A percentile compares a stretch with the other conserved stretches of the same genome.
Conservation (phyloP, 2,797 vertebrate species). For the Gadopsis marmoratus region DNA sequence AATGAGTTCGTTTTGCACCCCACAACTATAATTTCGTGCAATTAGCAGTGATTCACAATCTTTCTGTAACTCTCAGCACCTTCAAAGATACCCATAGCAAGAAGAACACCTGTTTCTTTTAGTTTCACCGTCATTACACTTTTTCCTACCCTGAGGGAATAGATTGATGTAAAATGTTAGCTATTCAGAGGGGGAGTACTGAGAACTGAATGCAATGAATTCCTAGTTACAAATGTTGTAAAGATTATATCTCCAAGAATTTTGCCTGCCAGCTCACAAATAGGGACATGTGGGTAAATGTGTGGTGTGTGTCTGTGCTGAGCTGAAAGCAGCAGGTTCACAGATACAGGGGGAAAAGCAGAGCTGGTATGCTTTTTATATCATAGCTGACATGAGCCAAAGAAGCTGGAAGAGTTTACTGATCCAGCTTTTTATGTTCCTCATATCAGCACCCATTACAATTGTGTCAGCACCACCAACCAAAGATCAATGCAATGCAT, state of each 20-base stretch:
- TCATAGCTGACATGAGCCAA: constrained; percentile 35
- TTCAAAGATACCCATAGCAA: constrained; percentile 61
- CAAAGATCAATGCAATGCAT: constrained; percentile 10
- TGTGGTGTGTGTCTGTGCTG: background rate
- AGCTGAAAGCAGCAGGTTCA: constrained; percentile 37
- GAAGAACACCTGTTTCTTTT: constrained; percentile 82
- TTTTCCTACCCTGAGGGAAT: constrained; percentile 71
- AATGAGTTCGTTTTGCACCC: constrained; percentile 60
- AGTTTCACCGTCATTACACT: constrained; percentile 70
- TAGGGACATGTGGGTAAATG: constrained; percentile 33
- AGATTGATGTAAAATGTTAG: constrained; percentile 74
- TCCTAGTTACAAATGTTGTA: constrained; percentile 71
- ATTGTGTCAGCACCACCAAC: constrained; percentile 16
- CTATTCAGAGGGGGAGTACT: constrained; percentile 64
- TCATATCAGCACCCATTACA: background rate
- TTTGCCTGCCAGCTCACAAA: constrained; percentile 38
- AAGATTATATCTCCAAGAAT: constrained; percentile 71
- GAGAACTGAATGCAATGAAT: constrained; percentile 74
- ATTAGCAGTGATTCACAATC: constrained; percentile 76
- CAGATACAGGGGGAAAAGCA: constrained; percentile 23
- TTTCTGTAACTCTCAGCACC: constrained; percentile 62
- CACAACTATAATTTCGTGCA: constrained; percentile 73
- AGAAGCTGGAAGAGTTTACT: constrained; percentile 33
- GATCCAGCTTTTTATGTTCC: constrained; percentile 27
- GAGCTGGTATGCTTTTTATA: constrained; percentile 41